Base-by-base conservation (phyloP, 2,888 invertebrate genomes). In the Odontomyia ornata region DNA sequence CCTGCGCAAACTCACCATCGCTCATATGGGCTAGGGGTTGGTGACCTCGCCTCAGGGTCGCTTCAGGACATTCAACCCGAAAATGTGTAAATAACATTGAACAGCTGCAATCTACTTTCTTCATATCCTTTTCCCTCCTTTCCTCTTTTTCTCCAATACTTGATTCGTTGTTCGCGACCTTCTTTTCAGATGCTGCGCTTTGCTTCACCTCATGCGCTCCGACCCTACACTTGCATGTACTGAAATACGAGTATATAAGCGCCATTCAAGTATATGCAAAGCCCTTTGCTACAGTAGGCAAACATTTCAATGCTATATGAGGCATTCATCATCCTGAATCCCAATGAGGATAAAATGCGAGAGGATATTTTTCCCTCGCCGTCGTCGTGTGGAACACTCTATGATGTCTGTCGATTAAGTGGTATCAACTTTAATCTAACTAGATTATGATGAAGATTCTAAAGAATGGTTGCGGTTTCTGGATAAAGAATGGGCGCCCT, bases 31-130 rank as follows among this genome's bases (percentile, higher is more conserved):
- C 80, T 77, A 83, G 84, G 85, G 86, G 86, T 86, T 86, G 86
- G 84, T 85, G 86, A 86, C 86, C 86, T 86, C 85, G 84, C 86
- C 84, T 86, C 86, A 86, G 86, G 86, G 86, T 86, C 86, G 86
- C 84, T 83, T 82, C 82, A 84, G 86, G 84, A 85, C 85, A 81
- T 86, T 86, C 85, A 86, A 85, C 86, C 81, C 75, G 46, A 57
- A 43, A 77, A 78, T 77, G 77, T 78, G 78, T 79, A 79, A 79
- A 79, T 79, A 79, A 77, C 62, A 72, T 46, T 23, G 79, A 79
- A 79, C 79, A 79, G 79, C 79, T 79, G 79, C 79, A 77, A 57
- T 73, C 76, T 76, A 62, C 52, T 15, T 73, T 72, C 30, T 28
- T 18, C 67, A 21, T 43, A 15, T 75, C 67, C 75, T 73, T 67